phyloP scores from a whole-genome alignment of 2,888 invertebrate species.

The Pasiphila rectangulata region DNA sequence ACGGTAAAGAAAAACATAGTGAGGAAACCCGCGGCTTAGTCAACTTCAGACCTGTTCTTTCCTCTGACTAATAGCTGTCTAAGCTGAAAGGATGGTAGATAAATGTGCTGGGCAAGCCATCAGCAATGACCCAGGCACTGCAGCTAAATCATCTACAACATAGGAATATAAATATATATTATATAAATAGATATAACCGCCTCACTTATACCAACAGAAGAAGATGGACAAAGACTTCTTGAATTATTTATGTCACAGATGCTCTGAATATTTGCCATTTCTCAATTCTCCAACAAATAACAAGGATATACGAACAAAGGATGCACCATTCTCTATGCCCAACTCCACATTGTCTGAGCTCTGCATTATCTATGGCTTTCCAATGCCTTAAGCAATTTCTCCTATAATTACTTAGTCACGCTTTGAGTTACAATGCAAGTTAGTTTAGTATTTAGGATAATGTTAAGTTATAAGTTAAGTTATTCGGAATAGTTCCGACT shows the following conservation, averaged over 20 bases:
- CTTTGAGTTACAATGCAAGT: constrained; percentile 9
- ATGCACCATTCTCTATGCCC: constrained; percentile 7
- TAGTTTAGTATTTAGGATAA: constrained; percentile 4
- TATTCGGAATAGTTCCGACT: no score
- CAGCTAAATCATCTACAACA: no score
- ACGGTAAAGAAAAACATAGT: no score
- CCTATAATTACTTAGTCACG: constrained; percentile 21
- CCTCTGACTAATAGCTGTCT: no score
- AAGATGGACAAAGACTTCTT: not conserved
- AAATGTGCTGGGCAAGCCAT: no score
- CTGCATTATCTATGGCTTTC: constrained; percentile 10
- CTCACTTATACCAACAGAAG: no score
- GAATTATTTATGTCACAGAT: constrained; percentile 14
- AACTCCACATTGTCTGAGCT: constrained; percentile 14
- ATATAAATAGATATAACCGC: no score
- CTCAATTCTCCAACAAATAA: constrained; percentile 12
- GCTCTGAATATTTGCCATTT: constrained; percentile 19
- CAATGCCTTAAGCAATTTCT: constrained; percentile 14
- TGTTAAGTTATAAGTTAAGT: not conserved
- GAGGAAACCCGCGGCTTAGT: no score
- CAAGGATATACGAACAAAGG: constrained; percentile 16
- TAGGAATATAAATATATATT: no score
- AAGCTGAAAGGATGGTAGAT: no score
- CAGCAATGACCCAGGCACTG: no score
- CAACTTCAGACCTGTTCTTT: no score